Evolutionary conservation across 1,140 invertebrate genomes (phyloP), one percentile per base, ranked within the genome.

Genomic region (Panagrolaimus sp.): DNA sequence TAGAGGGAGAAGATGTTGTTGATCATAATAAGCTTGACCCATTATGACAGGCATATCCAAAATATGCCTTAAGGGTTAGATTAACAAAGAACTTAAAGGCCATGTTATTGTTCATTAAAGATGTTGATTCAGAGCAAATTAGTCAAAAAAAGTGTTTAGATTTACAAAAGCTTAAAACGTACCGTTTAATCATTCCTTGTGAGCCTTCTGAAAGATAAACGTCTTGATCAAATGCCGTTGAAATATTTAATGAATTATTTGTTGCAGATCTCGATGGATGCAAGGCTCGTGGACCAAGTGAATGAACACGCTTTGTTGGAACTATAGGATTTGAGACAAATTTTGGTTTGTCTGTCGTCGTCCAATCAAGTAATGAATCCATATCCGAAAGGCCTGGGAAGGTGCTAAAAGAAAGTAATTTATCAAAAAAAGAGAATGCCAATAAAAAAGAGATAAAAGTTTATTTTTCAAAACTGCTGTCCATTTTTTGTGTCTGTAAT

Each of bases 251-350:
- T 57, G 51, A 14, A 57, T n/a, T n/a, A n/a, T 57, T 57, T 16
- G 51, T 57, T 27, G 51, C 51, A 20, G 51, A 57, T 57, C 27
- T 20, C 20, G 51, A 57, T 20, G 51, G 20, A 23, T 57, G 51
- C 11, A 57, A 16, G 9, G 51, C 20, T 8, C 51, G 51, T 2
- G 51, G 51, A 5, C 51, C 51, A n/a, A 57, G 20, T 14, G 20
- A 25, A 25, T 20, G 20, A 20, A 57, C 27, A 1, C 51, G 11
- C 0, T 27, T 20, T 4, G 20, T 16, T 38, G 31, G 31, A 38
- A 38, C 31, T 4, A 38, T 38, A 7, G 31, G 31, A 20, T 57
- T 57, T 20, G n/a, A 20, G 5, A 57, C 51, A 27, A 57, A 57
- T 57, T 27, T 23, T 11, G 51, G 51, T 20, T 57, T 57, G 51